Evolutionary conservation across 1,140 invertebrate genomes (phyloP), one percentile per base, ranked within the genome.

Genomic region (Meloidogyne hapla): DNA sequence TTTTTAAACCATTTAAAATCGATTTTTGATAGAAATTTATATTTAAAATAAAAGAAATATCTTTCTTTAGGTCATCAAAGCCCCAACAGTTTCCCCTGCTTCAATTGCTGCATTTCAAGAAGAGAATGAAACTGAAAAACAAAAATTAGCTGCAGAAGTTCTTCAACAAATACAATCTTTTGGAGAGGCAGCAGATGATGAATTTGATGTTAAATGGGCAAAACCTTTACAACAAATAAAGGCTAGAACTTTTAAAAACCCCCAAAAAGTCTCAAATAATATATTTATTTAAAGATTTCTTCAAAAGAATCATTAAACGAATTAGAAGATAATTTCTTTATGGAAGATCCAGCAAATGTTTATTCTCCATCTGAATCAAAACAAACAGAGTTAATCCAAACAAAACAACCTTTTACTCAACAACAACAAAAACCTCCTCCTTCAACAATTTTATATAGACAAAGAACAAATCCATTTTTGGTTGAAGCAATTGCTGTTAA

Each of bases 171-270:
- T 86, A 66, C 84, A 86, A 71, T 81, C 86, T 48, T 86, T 86
- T 74, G 85, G 85, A 18, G 85, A 86, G 74, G 80, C 85, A 12
- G 85, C 85, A 15, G 84, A 86, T 74, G 85, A 86, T 72, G 85
- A 86, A 75, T 86, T 86, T 66, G 85, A 86, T 75, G 85, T 86
- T 15, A 82, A 84, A 74, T 87, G 85, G 85, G 84, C 85, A 38
- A 74, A 48, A 42, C 69, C 62, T 28, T n/a, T 28, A 64, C 69
- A 70, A 25, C 69, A 18, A 65, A 8, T 13, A 26, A 33, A 33
- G 33, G 33, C 33, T 0, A 1, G 33, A n/a, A n/a, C n/a, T n/a
- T n/a, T n/a, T n/a, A n/a, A n/a, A n/a, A n/a, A n/a, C n/a, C n/a
- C n/a, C n/a, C n/a, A n/a, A n/a, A n/a, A n/a, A n/a, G n/a, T n/a